phyloP scores from a whole-genome alignment of 2,113 vertebrate species.

The Talpa occidentalis region DNA sequence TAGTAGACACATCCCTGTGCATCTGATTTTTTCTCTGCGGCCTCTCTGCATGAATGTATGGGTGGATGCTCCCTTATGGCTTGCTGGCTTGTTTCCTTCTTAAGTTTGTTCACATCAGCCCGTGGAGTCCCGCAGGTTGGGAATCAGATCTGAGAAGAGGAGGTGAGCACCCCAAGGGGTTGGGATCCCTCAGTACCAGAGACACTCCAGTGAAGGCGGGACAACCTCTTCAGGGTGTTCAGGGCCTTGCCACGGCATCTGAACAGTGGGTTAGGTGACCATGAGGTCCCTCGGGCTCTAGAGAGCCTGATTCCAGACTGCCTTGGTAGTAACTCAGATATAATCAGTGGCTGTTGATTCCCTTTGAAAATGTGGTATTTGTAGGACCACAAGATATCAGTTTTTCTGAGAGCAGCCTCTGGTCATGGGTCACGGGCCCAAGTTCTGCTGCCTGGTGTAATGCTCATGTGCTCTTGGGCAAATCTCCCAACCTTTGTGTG shows the following conservation, averaged over 20 bases:
- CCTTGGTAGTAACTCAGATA: not conserved
- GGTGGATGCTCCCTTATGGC: not conserved
- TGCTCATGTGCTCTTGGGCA: not conserved
- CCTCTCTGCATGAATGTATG: not conserved
- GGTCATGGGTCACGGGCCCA: not conserved
- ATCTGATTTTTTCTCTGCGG: not conserved
- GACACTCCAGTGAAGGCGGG: not conserved
- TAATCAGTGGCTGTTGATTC: not conserved
- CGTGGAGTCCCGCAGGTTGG: not conserved
- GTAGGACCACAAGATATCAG: rapidly evolving
- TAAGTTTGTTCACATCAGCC: not conserved
- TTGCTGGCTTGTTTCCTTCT: not conserved
- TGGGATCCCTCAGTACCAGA: not conserved
- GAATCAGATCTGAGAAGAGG: not conserved
- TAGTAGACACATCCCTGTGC: rapidly evolving
- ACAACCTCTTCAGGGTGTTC: not conserved
- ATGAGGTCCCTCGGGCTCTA: not conserved
- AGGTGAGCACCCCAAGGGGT: not conserved
- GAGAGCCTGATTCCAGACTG: not conserved
- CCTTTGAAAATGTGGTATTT: not conserved
- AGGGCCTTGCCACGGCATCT: not conserved
- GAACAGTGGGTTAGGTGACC: not conserved
- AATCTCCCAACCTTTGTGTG: not conserved
- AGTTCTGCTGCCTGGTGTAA: not conserved
- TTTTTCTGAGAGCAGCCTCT: not conserved